Base-by-base conservation (phyloP, 2,113 vertebrate species). In the Cyphomyrus plagiostoma region DNA sequence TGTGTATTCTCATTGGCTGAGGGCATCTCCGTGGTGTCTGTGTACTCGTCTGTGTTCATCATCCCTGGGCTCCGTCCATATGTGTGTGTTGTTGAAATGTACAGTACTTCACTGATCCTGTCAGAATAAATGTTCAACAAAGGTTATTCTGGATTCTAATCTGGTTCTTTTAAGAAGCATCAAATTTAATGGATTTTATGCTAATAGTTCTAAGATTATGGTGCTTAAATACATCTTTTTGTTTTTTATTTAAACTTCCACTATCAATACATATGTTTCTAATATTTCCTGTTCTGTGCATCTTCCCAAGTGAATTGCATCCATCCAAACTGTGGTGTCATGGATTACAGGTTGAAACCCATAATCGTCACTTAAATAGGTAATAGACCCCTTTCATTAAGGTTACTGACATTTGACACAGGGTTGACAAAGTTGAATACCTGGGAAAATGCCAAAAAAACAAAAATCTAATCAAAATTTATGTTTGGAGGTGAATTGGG, bases 161-260 rank as follows among this genome's bases (percentile, higher is more conserved):
- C 50, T 45, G 80, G 52, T 89, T 89, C n/a, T 89, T 89, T 66
- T n/a, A 74, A 87, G 15, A 56, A 58, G 17, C 21, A n/a, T 52
- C 49, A 56, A 80, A 45, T 49, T 48, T 85, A 42, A 87, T 11
- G 19, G 10, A 13, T 56, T 86, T 74, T 77, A 17, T 80, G 35
- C 17, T 80, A 30, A 26, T 50, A 50, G 17, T 52, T 26, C 48
- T 87, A 87, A 39, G 62, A 30, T 74, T 48, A 87, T n/a, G 83
- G 84, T 89, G n/a, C 58, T 26, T 39, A 90, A 90, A 62, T 11
- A 50, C 85, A n/a, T 56, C 56, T 2, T 39, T 7, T 10, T 19
- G 17, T 56, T 58, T n/a, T 58, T 56, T n/a, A n/a, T 56, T 53
- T 19, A 3, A 82, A 49, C 70, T 50, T 86, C 45, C n/a, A 86